Evolutionary conservation across 2,113 vertebrate genomes (phyloP).

Genomic region (Thalassoma bifasciatum): DNA sequence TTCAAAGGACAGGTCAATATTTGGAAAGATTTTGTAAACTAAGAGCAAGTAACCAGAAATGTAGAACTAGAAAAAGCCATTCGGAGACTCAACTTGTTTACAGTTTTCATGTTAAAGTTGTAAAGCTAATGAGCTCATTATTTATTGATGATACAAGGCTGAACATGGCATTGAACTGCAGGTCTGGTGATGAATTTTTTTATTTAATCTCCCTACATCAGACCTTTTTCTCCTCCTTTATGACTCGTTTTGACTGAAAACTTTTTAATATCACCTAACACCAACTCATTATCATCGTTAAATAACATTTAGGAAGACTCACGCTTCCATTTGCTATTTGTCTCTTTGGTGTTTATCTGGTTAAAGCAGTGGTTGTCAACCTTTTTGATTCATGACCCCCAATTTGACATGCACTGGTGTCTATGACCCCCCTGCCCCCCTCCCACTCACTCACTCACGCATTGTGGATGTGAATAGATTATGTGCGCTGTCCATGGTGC

Average conservation of each 20-base stretch:
- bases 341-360: too few species aligned
- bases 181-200: constrained; percentile 15
- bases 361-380: too few species aligned
- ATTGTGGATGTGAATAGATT: too few species aligned
- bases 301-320: constrained; percentile 5
- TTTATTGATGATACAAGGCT: constrained; percentile 39
- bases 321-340: too few species aligned
- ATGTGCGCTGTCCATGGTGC: too few species aligned
- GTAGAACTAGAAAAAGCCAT: not conserved
- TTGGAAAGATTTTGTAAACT: too few species aligned
- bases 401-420: too few species aligned
- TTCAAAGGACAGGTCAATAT: not conserved
- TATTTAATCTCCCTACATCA: constrained; percentile 2
- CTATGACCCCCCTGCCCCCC: too few species aligned
- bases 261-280: constrained; percentile 13
- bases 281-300: constrained; percentile 28
- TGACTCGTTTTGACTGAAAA: not conserved
- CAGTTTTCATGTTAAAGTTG: constrained; percentile 28
- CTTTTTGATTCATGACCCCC: too few species aligned
- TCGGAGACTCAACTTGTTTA: constrained; percentile 22
- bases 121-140: constrained; percentile 35
- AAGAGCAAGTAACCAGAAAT: not conserved
- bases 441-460: too few species aligned
- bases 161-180: constrained; percentile 42
- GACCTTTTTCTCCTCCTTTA: constrained; percentile 2